Evolutionary conservation across 2,888 invertebrate species (phyloP), one percentile per base, ranked within the genome.

Genomic region (Hirtodrosophila alboralis): DNA sequence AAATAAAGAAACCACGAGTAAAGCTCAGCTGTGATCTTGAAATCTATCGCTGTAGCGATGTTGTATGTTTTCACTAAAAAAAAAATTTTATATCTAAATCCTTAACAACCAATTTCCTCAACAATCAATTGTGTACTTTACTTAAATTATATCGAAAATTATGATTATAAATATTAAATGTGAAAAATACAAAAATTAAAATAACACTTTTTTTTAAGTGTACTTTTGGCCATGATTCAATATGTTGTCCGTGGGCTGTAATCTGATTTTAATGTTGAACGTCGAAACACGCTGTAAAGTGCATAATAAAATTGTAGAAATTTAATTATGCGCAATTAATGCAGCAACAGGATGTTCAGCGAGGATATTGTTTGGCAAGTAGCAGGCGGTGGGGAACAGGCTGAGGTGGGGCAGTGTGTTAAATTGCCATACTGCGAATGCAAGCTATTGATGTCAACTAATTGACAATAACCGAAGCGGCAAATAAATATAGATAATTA

Each of bases 241-340:
- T 59, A 52, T 52, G 66, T 60, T 56, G 51, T 38, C 37, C 57
- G 18, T 48, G 49, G 58, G 58, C 54, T 66, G 69, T 79, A 75
- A 83, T 83, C 78, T 78, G 80, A 73, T 79, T 83, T 83, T 76
- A 76, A 72, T 79, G 76, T 75, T 59, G 34, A 44, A 48, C 68
- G 41, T 60, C 56, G 75, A 34, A 45, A 18, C 54, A 58, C 64
- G 59, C 70, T 76, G 75, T 74, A 79, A 79, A 83, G 80, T 83
- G 78, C 77, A 84, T 84, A 79, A 84, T 79, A 80, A 79, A 78
- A 84, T 67, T 83, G 78, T 79, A 73, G 69, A 83, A 79, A 84
- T 83, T 79, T 81, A 77, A 77, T 77, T 77, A 77, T 81, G 81
- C 80, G 78, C 76, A 83, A 80, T 77, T 79, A 79, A 79, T 79